Conservation (phyloP, 2,113 vertebrate genomes). For the Colaptes auratus region DNA sequence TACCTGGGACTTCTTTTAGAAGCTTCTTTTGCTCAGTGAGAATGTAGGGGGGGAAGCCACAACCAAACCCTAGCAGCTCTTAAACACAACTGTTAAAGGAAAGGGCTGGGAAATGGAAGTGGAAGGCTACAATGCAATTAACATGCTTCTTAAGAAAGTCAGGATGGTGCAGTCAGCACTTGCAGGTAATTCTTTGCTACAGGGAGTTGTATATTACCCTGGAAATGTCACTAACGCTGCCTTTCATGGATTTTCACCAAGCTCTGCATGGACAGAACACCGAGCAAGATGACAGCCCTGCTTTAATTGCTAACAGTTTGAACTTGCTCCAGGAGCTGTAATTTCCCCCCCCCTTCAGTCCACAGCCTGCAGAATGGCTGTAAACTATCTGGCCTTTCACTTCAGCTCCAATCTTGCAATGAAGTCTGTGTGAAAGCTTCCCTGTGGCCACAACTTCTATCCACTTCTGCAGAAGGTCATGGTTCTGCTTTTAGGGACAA, state of each 20-base stretch:
- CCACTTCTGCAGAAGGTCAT: constrained; percentile 46
- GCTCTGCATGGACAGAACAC: background rate
- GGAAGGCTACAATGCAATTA: background rate
- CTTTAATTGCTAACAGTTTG: background rate
- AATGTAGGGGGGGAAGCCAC: background rate
- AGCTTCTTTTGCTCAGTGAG: background rate
- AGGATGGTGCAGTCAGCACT: background rate
- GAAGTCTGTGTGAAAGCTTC: constrained; percentile 42
- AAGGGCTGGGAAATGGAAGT: background rate
- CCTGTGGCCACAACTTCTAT: constrained; percentile 1
- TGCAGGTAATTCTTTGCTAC: constrained; percentile 5
- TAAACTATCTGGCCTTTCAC: constrained; percentile 40
- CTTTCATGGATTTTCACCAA: constrained; percentile 10
- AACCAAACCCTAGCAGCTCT: background rate
- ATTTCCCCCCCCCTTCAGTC: background rate
- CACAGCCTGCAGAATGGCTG: constrained; percentile 26
- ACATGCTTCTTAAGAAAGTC: background rate
- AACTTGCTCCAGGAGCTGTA: background rate
- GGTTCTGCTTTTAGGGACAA: constrained; percentile 48
- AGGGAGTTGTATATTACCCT: background rate
- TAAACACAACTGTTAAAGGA: background rate
- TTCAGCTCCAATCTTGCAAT: constrained; percentile 45
- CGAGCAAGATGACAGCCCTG: background rate
- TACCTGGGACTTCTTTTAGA: background rate
- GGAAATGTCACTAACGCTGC: background rate